These are phyloP conservation scores for Avahi laniger DNA, from an alignment of 2,797 vertebrate genomes.

Conservation along the genomic window DNA sequence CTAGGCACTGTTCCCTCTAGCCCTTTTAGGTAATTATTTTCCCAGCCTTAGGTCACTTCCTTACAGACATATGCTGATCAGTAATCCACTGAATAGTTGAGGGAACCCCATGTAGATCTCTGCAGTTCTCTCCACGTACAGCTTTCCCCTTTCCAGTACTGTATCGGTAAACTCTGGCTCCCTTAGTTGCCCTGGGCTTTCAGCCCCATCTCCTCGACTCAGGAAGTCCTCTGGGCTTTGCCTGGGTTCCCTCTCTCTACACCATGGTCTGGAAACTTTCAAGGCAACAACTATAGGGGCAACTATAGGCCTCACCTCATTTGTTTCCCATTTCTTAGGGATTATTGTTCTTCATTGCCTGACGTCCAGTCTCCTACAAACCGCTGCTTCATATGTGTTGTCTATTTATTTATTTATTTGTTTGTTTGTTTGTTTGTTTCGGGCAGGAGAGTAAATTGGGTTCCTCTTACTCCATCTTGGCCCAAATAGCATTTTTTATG, in stretches of 20 bases:
- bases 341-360: neutral
- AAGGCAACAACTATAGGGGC: neutral
- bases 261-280: neutral
- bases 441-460: neutral
- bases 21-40: neutral
- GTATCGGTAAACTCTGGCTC: neutral
- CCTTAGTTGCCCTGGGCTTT: neutral
- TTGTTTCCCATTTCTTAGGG: neutral
- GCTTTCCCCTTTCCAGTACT: neutral
- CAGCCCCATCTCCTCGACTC: neutral
- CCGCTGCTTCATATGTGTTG: neutral
- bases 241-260: neutral
- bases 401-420: neutral
- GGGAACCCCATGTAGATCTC: neutral
- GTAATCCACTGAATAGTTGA: neutral
- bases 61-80: neutral
- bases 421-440: neutral
- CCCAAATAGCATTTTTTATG: neutral
- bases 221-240: neutral
- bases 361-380: neutral
- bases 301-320: neutral
- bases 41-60: neutral
- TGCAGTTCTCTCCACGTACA: accelerated
- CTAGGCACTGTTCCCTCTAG: neutral
- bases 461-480: neutral